Evolutionary conservation across 2,113 vertebrate species (phyloP).

Genomic region (Aegithalos caudatus): DNA sequence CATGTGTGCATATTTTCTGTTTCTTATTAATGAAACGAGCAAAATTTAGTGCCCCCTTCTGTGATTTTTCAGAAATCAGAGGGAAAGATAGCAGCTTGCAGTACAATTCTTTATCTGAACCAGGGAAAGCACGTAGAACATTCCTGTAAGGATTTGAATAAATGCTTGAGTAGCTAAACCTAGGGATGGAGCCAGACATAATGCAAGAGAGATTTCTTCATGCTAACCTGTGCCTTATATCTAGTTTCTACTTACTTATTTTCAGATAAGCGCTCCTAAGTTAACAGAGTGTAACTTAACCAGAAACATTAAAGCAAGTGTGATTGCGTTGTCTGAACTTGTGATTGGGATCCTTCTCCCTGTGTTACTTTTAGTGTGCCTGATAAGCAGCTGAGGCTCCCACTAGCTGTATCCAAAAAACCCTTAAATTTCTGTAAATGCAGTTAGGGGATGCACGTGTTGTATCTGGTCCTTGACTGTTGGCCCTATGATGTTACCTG

Average conservation of each 20-base stretch:
- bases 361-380: background rate
- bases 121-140: background rate
- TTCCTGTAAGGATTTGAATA: background rate
- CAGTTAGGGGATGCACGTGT: background rate
- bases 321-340: background rate
- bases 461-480: fast-evolving
- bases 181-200: background rate
- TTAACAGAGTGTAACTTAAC: background rate
- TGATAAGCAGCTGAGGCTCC: background rate
- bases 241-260: background rate
- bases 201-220: background rate
- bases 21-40: background rate
- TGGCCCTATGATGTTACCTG: background rate
- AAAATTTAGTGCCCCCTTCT: background rate
- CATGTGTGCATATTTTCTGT: background rate
- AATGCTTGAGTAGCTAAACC: background rate
- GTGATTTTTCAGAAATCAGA: background rate
- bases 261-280: background rate
- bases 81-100: background rate
- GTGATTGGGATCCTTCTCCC: background rate
- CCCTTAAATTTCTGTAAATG: background rate
- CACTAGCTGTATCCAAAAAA: background rate
- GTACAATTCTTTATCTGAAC: background rate
- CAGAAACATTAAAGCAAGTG: background rate
- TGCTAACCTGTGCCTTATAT: background rate